Evolutionary conservation across 2,113 vertebrate species (phyloP).

Genomic region (Rattus rattus): DNA sequence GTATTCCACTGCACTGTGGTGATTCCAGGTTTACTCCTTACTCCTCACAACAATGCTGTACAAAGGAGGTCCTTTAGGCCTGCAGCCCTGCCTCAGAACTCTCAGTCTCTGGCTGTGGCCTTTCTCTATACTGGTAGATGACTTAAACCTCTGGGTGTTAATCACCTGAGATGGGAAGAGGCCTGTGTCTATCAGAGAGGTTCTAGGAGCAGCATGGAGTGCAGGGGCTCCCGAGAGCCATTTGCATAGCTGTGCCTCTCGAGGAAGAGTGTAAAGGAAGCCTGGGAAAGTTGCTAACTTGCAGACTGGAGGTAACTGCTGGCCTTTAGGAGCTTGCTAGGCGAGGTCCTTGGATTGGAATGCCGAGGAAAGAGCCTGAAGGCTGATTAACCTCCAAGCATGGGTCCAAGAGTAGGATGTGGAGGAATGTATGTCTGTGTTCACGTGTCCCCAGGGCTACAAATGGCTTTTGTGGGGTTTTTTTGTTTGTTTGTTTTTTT

Average conservation of each 20-base stretch:
- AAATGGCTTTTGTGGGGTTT: background rate
- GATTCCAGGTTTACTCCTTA: background rate
- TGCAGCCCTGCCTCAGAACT: background rate
- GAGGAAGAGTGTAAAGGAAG: background rate
- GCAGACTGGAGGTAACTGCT: background rate
- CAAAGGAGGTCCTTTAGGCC: background rate
- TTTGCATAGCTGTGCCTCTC: background rate
- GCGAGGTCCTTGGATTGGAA: background rate
- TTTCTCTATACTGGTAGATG: background rate
- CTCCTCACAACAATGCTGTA: background rate
- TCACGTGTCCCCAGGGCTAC: background rate
- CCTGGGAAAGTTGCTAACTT: background rate
- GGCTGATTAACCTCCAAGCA: background rate
- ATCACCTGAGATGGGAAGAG: slow-evolving; percentile 18
- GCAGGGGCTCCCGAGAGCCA: background rate
- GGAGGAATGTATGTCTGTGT: background rate
- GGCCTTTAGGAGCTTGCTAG: background rate
- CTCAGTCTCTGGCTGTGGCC: background rate
- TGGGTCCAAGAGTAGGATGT: background rate
- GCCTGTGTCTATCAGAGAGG: background rate
- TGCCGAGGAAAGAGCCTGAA: background rate
- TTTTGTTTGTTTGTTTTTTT: too few species aligned
- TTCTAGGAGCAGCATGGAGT: background rate
- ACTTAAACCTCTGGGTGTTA: slow-evolving; percentile 26
- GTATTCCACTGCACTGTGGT: background rate